Conservation (phyloP, 2,888 invertebrate genomes). For the Habrosyne pyritoides region DNA sequence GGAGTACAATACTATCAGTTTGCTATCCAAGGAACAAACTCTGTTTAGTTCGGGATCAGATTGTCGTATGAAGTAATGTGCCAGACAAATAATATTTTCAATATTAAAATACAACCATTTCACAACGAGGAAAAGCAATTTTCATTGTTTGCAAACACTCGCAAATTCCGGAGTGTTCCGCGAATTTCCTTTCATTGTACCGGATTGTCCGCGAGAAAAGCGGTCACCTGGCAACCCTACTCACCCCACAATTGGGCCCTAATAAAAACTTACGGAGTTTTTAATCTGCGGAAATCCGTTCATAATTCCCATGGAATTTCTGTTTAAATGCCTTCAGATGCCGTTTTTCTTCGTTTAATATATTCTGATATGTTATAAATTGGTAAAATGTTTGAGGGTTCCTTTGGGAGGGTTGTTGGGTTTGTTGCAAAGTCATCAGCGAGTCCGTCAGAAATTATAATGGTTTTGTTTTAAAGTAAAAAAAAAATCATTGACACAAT, state of each 20-base stretch:
- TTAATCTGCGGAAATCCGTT: conserved; percentile 2
- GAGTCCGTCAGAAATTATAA: not conserved
- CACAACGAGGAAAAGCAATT: too few species aligned
- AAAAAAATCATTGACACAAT: too few species aligned
- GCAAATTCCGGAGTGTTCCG: not conserved
- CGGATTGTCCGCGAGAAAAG: not conserved
- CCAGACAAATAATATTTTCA: too few species aligned
- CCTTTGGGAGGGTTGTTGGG: not conserved
- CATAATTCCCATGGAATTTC: conserved; percentile 1
- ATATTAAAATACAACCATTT: too few species aligned
- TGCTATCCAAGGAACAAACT: too few species aligned
- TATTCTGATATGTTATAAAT: not conserved
- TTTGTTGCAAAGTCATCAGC: not conserved
- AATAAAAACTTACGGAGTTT: conserved; percentile 7
- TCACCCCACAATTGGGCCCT: conserved; percentile 1
- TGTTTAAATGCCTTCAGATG: not conserved
- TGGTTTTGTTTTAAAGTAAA: too few species aligned
- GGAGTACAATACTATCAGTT: too few species aligned
- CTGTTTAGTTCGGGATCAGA: too few species aligned
- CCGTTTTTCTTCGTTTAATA: not conserved
- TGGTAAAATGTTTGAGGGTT: not conserved
- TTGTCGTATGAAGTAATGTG: too few species aligned
- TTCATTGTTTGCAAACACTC: not conserved
- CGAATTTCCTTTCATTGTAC: not conserved
- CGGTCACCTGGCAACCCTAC: not conserved